Conservation (phyloP, 1,140 invertebrate genomes). For the Sitobion miscanthi region DNA sequence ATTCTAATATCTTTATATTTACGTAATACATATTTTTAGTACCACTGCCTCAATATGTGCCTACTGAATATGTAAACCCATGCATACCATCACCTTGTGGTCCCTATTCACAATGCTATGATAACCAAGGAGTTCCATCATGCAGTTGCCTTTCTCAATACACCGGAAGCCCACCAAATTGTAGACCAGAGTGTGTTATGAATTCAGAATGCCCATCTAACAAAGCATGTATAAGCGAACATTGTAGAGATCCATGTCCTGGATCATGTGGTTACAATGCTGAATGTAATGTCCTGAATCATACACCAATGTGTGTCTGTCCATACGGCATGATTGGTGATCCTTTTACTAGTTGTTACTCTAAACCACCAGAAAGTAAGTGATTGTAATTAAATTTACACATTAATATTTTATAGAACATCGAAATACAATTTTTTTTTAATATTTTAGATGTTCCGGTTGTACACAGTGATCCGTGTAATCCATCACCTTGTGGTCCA, state of each 20-base stretch:
- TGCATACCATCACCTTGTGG: constrained; percentile 67
- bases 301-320: constrained; percentile 68
- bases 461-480: constrained; percentile 68
- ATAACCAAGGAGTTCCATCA: constrained; percentile 66
- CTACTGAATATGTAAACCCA: constrained; percentile 60
- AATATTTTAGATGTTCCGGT: constrained; percentile 59
- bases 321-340: constrained; percentile 66
- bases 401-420: too few species aligned
- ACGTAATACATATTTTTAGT: constrained; percentile 59
- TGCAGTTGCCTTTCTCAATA: constrained; percentile 70
- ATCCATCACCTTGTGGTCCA: constrained; percentile 78
- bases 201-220: constrained; percentile 71
- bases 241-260: constrained; percentile 74
- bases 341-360: constrained; percentile 65
- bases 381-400: not conserved
- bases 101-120: constrained; percentile 65
- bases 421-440: not conserved
- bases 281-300: constrained; percentile 66
- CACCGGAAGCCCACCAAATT: constrained; percentile 74
- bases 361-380: constrained; percentile 61
- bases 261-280: constrained; percentile 72
- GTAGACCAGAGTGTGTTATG: constrained; percentile 73
- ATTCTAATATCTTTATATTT: not conserved
- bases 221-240: constrained; percentile 70
- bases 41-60: constrained; percentile 59